phyloP scores from a whole-genome alignment of 1,140 invertebrate species.

The Ips typographus region DNA sequence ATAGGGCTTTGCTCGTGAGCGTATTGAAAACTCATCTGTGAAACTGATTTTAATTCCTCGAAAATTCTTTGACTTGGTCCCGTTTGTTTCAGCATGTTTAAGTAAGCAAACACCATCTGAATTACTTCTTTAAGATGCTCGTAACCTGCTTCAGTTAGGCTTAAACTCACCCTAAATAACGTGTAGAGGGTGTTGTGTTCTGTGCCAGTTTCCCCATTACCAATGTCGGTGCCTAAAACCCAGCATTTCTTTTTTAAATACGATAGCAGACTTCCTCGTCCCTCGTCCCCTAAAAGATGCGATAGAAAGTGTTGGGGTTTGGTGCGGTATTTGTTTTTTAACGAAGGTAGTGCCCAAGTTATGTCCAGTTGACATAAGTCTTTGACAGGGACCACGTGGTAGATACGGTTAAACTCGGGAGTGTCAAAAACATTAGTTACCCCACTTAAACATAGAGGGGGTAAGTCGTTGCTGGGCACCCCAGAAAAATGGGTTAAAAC shows the following conservation, averaged over 20 bases:
- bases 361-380: constrained; percentile 71
- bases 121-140: constrained; percentile 69
- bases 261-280: constrained; percentile 80
- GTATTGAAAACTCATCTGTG: constrained; percentile 71
- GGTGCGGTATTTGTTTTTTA: constrained; percentile 70
- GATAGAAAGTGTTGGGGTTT: constrained; percentile 81
- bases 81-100: constrained; percentile 66
- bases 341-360: constrained; percentile 78
- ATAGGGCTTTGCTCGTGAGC: constrained; percentile 66
- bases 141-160: constrained; percentile 78
- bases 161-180: constrained; percentile 73
- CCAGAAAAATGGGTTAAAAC: constrained; percentile 65
- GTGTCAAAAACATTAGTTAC: constrained; percentile 61
- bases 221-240: constrained; percentile 77
- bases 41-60: constrained; percentile 73
- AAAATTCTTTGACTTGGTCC: constrained; percentile 70
- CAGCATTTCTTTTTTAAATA: constrained; percentile 82
- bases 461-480: constrained; percentile 65
- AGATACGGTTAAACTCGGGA: constrained; percentile 69
- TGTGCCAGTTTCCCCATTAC: constrained; percentile 73
- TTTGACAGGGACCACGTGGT: constrained; percentile 78
- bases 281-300: constrained; percentile 85
- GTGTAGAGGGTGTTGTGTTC: constrained; percentile 72
- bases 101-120: constrained; percentile 69
- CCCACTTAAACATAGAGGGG: constrained; percentile 50